Percentiles rank a stretch among this genome's conserved stretches.
These are phyloP conservation scores for Harpagoxenus sublaevis DNA, from an alignment of 2,888 invertebrate species.

Conservation along the genomic window DNA sequence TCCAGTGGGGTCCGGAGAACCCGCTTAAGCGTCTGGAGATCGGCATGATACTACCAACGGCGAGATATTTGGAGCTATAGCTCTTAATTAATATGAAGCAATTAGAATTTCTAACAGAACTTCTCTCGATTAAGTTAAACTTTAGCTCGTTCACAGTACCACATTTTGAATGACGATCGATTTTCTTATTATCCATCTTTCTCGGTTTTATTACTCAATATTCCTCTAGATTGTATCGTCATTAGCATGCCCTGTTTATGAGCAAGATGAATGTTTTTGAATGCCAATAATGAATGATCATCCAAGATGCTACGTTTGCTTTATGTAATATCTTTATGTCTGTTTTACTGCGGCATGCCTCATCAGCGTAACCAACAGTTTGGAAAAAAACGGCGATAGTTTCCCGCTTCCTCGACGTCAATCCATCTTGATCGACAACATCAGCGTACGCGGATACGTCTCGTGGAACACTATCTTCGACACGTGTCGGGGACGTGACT, in stretches of 20 bases:
- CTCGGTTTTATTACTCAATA: background rate
- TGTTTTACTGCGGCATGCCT: background rate
- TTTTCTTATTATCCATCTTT: background rate
- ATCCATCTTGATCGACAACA: constrained; percentile 22
- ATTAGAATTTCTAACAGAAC: constrained; percentile 4
- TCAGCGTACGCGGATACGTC: constrained; percentile 53
- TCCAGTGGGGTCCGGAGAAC: constrained; percentile 30
- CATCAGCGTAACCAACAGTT: constrained; percentile 22
- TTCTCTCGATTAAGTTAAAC: background rate
- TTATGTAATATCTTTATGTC: background rate
- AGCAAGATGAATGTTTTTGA: background rate
- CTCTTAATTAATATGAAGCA: constrained; percentile 32
- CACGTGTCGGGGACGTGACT: constrained; percentile 67
- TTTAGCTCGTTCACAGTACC: background rate
- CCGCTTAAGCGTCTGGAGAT: constrained; percentile 43
- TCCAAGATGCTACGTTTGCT: background rate
- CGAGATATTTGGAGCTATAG: constrained; percentile 17
- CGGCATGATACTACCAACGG: constrained; percentile 14
- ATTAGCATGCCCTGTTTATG: background rate
- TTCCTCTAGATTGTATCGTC: background rate
- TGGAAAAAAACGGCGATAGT: constrained; percentile 13
- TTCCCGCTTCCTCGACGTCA: constrained; percentile 2
- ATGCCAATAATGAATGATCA: background rate
- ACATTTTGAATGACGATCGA: background rate
- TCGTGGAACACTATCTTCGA: constrained; percentile 49